Evolutionary conservation across 2,797 vertebrate genomes (phyloP).

Genomic region (Kryptolebias ocellatus): DNA sequence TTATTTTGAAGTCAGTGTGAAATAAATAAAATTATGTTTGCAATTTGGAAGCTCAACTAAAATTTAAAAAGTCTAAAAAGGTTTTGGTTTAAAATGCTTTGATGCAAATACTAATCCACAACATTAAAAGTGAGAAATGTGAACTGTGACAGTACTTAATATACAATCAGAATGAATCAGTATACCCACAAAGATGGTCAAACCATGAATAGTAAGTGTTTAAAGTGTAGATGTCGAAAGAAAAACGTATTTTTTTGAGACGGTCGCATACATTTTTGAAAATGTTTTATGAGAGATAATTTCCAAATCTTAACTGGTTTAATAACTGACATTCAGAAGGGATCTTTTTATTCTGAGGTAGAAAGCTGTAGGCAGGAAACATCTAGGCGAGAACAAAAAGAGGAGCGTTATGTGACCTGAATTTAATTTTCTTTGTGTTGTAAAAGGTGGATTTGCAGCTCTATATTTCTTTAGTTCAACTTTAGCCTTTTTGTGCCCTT

Average conservation of each 20-base stretch:
- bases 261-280: neutral
- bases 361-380: constrained; percentile 29
- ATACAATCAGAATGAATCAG: too few relatives aligned
- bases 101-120: too few relatives aligned
- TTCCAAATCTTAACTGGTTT: constrained; percentile 2
- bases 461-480: constrained; percentile 26
- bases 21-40: neutral
- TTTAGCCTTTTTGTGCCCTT: constrained; percentile 11
- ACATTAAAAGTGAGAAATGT: too few relatives aligned
- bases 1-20: neutral
- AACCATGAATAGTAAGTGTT: too few relatives aligned
- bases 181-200: neutral
- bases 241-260: neutral
- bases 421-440: too few relatives aligned
- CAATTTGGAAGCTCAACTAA: constrained; percentile 3
- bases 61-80: too few relatives aligned
- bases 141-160: too few relatives aligned
- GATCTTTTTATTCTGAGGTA: constrained; percentile 22
- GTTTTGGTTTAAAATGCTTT: too few relatives aligned
- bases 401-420: constrained; percentile 41
- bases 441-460: constrained; percentile 21
- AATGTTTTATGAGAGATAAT: neutral
- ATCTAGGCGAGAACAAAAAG: constrained; percentile 37
- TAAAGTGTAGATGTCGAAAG: neutral
- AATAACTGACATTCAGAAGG: constrained; percentile 7